These are phyloP conservation scores for Luperina nickerlii DNA, from an alignment of 2,888 invertebrate genomes.

Conservation along the genomic window DNA sequence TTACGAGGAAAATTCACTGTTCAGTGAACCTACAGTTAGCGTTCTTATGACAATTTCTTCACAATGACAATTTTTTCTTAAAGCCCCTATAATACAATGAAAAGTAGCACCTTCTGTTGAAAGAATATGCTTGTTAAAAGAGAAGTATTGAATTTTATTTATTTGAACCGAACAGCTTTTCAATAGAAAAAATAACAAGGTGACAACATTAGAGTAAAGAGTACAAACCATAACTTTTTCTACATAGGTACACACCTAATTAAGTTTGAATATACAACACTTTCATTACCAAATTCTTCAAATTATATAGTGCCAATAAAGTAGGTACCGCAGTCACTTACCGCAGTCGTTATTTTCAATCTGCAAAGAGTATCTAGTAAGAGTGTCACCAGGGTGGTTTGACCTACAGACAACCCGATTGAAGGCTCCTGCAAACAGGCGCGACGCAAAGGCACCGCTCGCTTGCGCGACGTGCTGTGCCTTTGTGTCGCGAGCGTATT, in stretches of 20 bases:
- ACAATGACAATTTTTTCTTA: neutral
- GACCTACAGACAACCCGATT: neutral
- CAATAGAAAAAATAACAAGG: too few species aligned
- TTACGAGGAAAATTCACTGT: neutral
- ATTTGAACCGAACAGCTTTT: too few species aligned
- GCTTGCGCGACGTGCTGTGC: too few species aligned
- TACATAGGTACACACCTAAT: too few species aligned
- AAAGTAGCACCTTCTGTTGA: neutral
- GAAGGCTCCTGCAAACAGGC: too few species aligned
- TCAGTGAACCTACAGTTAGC: neutral
- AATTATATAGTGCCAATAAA: neutral
- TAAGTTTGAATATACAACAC: too few species aligned
- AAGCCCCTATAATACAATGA: neutral
- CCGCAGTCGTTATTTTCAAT: neutral
- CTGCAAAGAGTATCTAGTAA: neutral
- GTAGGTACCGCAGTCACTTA: neutral
- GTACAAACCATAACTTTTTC: too few species aligned
- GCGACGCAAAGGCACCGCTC: too few species aligned
- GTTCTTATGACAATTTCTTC: neutral
- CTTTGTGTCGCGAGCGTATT: too few species aligned
- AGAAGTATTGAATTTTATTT: too few species aligned
- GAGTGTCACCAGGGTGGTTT: neutral
- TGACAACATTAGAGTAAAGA: too few species aligned
- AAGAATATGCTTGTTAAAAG: too few species aligned
- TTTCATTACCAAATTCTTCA: neutral